phyloP scores from a whole-genome alignment of 2,888 invertebrate genomes.

The Pilophorus perplexus region DNA sequence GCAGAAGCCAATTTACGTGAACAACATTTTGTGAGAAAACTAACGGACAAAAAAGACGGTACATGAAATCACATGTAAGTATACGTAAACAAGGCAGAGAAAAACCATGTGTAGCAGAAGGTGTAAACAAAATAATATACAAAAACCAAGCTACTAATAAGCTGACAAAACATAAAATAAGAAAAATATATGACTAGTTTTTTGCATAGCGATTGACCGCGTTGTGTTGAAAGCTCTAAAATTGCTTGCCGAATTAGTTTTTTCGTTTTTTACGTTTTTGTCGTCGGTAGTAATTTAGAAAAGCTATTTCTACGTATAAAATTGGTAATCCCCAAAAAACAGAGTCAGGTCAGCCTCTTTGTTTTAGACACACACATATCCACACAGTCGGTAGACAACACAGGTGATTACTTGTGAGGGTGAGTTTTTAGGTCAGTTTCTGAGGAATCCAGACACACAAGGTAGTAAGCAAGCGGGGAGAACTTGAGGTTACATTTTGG shows the following conservation, averaged over 20 bases:
- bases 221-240: not conserved
- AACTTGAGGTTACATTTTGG: not conserved
- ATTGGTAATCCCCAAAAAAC: too few relatives aligned
- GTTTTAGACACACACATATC: constrained; percentile 40
- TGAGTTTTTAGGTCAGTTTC: constrained; percentile 9
- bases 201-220: too few relatives aligned
- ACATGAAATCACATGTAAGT: constrained; percentile 43
- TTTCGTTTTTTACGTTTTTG: too few relatives aligned
- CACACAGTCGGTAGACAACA: constrained; percentile 24
- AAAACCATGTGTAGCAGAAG: constrained; percentile 43
- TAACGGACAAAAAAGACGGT: constrained; percentile 31
- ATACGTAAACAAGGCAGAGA: constrained; percentile 40
- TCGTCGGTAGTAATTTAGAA: too few relatives aligned
- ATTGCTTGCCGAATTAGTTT: too few relatives aligned
- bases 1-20: constrained; percentile 45
- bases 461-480: constrained; percentile 36
- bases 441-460: constrained; percentile 45
- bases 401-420: constrained; percentile 3
- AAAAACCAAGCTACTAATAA: constrained; percentile 47
- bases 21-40: constrained; percentile 41
- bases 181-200: constrained; percentile 1
- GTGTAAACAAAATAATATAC: constrained; percentile 42
- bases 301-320: too few relatives aligned
- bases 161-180: constrained; percentile 36
- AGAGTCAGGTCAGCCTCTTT: constrained; percentile 47